Percentiles rank a stretch among this genome's conserved stretches.
Evolutionary conservation across 2,888 invertebrate genomes (phyloP).

Genomic region (Urechis unicinctus): DNA sequence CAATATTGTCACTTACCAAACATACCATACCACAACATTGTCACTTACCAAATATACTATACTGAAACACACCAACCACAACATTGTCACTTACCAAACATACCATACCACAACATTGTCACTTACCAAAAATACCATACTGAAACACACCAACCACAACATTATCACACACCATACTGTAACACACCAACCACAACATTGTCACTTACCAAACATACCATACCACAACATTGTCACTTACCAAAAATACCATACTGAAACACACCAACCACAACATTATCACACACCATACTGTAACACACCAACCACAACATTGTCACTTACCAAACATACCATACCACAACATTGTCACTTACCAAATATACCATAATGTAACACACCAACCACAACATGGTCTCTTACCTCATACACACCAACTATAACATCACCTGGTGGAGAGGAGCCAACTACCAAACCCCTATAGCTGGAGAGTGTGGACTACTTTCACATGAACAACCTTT

Average conservation of each 20-base stretch:
- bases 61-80: too few relatives aligned
- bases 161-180: too few relatives aligned
- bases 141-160: too few relatives aligned
- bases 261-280: background rate
- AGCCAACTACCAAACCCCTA: too few relatives aligned
- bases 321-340: too few relatives aligned
- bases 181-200: constrained; percentile 68
- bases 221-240: too few relatives aligned
- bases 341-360: background rate
- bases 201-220: constrained; percentile 90
- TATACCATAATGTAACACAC: background rate
- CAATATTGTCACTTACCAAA: constrained; percentile 86
- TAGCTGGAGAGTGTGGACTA: too few relatives aligned
- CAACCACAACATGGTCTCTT: too few relatives aligned
- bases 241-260: background rate
- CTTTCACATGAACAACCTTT: too few relatives aligned
- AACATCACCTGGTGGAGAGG: too few relatives aligned
- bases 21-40: constrained; percentile 70
- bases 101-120: constrained; percentile 6
- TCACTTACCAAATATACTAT: too few relatives aligned
- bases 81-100: background rate
- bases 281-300: background rate
- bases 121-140: too few relatives aligned
- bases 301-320: background rate
- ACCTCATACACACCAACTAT: background rate